Conservation (phyloP, 2,888 invertebrate species). For the Phengaris alcon region DNA sequence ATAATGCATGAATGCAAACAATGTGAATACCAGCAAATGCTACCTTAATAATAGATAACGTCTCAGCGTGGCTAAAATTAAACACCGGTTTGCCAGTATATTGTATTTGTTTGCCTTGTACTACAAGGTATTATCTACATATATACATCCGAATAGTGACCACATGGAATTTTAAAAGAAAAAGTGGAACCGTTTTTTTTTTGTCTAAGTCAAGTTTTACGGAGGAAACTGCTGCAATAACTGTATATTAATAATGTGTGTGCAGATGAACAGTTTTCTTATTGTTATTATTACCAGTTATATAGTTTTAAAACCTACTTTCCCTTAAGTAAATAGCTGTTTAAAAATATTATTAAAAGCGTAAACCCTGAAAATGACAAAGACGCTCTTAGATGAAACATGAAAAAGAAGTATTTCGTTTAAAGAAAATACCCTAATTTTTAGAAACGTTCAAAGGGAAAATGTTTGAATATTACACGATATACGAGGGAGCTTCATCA, state of each 20-base stretch:
- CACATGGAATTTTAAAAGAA: too few species aligned
- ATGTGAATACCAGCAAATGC: slow-evolving; percentile 17
- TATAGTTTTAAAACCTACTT: too few species aligned
- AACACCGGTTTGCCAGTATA: background rate
- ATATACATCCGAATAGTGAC: too few species aligned
- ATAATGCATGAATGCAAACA: slow-evolving; percentile 26
- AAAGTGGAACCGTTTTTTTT: too few species aligned
- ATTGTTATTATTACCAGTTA: too few species aligned
- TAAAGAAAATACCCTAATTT: background rate
- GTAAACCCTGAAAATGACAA: background rate
- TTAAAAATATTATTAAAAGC: too few species aligned
- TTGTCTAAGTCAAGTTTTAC: too few species aligned
- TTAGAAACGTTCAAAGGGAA: slow-evolving; percentile 18
- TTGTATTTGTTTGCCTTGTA: background rate
- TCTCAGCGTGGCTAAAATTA: slow-evolving; percentile 16
- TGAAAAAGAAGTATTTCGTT: background rate
- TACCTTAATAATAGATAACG: slow-evolving; percentile 24
- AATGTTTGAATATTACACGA: slow-evolving; percentile 29
- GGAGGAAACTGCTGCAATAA: too few species aligned
- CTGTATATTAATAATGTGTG: too few species aligned
- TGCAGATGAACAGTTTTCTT: too few species aligned
- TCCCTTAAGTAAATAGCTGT: too few species aligned
- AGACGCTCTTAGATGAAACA: background rate
- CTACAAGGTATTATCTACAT: too few species aligned
- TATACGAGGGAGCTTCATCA: slow-evolving; percentile 34